Percentiles rank a stretch among this genome's conserved stretches.
These are phyloP conservation scores for Paracentrotus lividus DNA, from an alignment of 53 echinoderm and acorn worm species.

Conservation along the genomic window DNA sequence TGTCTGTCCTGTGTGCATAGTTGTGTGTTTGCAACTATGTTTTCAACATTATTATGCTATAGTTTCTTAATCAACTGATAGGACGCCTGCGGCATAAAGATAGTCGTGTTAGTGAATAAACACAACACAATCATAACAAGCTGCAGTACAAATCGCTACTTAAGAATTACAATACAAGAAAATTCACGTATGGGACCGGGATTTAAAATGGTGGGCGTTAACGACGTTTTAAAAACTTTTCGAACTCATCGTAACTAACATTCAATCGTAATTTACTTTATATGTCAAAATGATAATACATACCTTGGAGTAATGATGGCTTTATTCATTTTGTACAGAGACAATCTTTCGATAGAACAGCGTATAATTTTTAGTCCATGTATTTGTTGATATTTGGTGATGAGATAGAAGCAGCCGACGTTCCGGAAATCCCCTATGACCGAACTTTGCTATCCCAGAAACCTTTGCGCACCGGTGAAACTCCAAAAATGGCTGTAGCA, in stretches of 20 bases:
- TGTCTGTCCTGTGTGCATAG: too few relatives aligned
- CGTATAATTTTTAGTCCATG: background rate
- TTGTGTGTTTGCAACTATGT: too few relatives aligned
- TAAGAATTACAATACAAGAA: background rate
- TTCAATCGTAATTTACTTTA: background rate
- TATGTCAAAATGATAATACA: background rate
- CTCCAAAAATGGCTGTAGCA: constrained; percentile 47
- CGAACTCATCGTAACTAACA: background rate
- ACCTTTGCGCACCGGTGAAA: background rate
- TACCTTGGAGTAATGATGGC: constrained; percentile 55
- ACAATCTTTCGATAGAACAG: background rate
- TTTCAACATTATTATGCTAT: too few relatives aligned
- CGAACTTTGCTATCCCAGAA: constrained; percentile 10
- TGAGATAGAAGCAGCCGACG: constrained; percentile 59
- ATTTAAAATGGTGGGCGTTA: background rate
- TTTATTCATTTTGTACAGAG: constrained; percentile 37
- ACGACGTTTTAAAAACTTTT: background rate
- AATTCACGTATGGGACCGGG: background rate
- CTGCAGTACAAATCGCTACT: too few relatives aligned
- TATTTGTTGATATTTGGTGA: background rate
- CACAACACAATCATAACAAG: too few relatives aligned
- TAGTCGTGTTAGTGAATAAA: too few relatives aligned
- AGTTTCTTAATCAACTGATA: too few relatives aligned
- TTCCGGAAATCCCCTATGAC: constrained; percentile 40
- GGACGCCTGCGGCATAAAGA: too few relatives aligned